Conservation (phyloP, 2,113 vertebrate genomes). For the Octodon degus region DNA sequence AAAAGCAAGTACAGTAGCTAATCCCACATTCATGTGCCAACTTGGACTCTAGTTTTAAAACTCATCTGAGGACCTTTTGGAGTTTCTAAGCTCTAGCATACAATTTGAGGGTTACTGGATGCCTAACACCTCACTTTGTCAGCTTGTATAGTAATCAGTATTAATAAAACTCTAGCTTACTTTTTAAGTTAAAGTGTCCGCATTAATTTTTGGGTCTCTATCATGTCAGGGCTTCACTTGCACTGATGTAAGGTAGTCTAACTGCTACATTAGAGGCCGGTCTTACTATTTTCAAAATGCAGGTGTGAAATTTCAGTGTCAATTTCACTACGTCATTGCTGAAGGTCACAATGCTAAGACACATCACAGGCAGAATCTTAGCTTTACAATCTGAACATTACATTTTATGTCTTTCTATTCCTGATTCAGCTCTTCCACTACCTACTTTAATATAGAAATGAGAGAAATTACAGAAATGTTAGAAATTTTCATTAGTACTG, state of each 20-base stretch:
- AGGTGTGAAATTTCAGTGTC: not conserved
- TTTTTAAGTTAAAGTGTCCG: not conserved
- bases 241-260: not conserved
- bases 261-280: not conserved
- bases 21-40: not conserved
- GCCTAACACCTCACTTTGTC: not conserved
- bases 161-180: not conserved
- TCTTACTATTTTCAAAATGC: not conserved
- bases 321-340: not conserved
- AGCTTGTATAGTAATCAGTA: not conserved
- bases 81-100: not conserved
- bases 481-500: not conserved
- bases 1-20: not conserved
- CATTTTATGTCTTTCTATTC: not conserved
- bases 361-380: not conserved
- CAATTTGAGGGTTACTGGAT: not conserved
- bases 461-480: not conserved
- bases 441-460: not conserved
- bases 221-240: not conserved
- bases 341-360: not conserved
- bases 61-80: not conserved
- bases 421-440: not conserved
- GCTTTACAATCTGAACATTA: not conserved
- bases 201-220: not conserved
- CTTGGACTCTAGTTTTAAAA: not conserved